Conservation (phyloP, 1,140 invertebrate genomes). For the Chelonus insularis region DNA sequence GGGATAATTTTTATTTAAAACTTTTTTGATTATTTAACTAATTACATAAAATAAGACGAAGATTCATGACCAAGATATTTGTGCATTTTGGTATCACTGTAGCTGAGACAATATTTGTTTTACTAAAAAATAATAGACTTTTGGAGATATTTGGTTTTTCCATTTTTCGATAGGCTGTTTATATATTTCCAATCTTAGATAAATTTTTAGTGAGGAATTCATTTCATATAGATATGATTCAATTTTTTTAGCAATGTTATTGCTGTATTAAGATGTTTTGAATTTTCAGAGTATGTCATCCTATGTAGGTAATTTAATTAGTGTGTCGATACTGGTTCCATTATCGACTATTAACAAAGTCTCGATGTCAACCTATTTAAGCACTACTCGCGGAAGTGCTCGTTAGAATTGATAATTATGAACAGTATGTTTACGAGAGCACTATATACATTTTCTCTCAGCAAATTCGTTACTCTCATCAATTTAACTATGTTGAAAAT, state of each 20-base stretch:
- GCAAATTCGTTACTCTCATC: background rate
- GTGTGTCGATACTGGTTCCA: slow-evolving; percentile 36
- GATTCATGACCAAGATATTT: no score
- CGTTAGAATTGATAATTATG: slow-evolving; percentile 5
- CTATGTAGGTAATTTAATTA: slow-evolving; percentile 43
- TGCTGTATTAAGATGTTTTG: background rate
- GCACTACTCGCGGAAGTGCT: slow-evolving; percentile 3
- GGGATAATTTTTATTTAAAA: no score
- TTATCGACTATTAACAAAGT: slow-evolving; percentile 46
- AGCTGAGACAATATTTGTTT: no score
- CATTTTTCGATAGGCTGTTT: no score
- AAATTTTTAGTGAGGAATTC: no score
- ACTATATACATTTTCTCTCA: background rate
- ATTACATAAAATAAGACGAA: no score
- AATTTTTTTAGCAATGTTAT: background rate
- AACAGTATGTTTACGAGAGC: background rate
- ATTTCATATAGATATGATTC: no score
- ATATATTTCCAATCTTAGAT: no score
- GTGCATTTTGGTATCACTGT: no score
- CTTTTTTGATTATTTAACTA: no score
- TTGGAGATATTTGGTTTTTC: no score
- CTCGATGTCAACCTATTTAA: background rate
- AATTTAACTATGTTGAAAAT: background rate
- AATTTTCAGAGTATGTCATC: slow-evolving; percentile 13
- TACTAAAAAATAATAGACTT: no score